A percentile compares a stretch with the other conserved stretches of the same genome.
phyloP scores from a whole-genome alignment of 1,140 invertebrate species.

The Ostrea denselamellosa region DNA sequence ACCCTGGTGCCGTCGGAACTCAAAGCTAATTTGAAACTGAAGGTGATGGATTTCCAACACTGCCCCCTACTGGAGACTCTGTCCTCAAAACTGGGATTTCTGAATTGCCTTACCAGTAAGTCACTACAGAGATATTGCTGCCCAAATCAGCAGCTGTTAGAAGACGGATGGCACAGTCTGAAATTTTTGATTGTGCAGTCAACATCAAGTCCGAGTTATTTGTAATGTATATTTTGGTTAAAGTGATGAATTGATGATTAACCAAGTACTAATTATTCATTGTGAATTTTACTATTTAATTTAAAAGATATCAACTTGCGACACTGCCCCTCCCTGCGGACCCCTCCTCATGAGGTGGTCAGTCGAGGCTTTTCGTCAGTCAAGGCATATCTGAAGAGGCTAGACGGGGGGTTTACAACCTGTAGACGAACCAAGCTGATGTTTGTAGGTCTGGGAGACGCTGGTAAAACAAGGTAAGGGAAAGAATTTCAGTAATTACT shows the following conservation, averaged over 20 bases:
- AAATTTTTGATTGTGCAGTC: no score
- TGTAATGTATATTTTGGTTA: no score
- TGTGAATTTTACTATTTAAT: no score
- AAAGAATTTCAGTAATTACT: no score
- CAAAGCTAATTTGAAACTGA: constrained; percentile 65
- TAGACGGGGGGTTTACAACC: constrained; percentile 68
- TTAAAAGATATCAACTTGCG: constrained; percentile 68
- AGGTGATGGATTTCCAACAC: constrained; percentile 59
- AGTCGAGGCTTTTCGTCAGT: constrained; percentile 71
- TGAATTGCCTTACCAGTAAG: background rate
- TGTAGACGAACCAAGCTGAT: constrained; percentile 78
- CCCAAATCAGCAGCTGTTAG: no score
- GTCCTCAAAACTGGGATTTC: background rate
- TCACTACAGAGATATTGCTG: background rate
- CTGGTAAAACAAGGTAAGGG: constrained; percentile 77
- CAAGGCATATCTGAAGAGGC: constrained; percentile 72
- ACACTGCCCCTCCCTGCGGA: constrained; percentile 73
- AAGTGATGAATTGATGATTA: no score
- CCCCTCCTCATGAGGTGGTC: constrained; percentile 76
- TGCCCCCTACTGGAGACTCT: constrained; percentile 63
- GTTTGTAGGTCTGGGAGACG: constrained; percentile 78
- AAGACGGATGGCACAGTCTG: no score
- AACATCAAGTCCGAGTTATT: no score
- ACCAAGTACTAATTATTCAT: no score
- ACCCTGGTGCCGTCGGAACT: constrained; percentile 66